phyloP scores from a whole-genome alignment of 1,140 invertebrate genomes.

The Diabrotica undecimpunctata region DNA sequence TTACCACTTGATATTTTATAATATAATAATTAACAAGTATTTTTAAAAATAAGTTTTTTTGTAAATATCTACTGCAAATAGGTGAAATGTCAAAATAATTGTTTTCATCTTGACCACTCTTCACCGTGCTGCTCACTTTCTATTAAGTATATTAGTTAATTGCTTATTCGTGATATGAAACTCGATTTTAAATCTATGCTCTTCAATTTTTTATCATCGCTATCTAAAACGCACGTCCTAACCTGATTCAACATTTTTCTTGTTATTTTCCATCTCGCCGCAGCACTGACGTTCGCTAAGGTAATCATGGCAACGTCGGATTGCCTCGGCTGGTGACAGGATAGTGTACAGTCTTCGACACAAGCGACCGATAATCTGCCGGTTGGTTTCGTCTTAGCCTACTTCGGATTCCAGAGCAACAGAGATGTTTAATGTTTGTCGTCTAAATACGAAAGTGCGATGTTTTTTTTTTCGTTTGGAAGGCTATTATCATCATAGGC shows the following conservation, averaged over 20 bases:
- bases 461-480: not conserved
- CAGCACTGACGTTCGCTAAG: constrained; percentile 25
- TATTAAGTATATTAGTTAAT: no score
- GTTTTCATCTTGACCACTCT: no score
- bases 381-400: constrained; percentile 11
- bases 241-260: constrained; percentile 20
- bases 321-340: constrained; percentile 29
- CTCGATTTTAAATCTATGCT: no score
- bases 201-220: no score
- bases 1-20: no score
- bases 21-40: no score
- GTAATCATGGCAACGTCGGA: constrained; percentile 23
- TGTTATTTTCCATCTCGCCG: constrained; percentile 16
- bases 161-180: no score
- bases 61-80: no score
- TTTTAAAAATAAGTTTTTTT: no score
- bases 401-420: constrained; percentile 9
- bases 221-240: not conserved
- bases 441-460: not conserved
- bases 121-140: no score
- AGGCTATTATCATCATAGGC: no score
- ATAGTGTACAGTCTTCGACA: constrained; percentile 28
- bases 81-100: no score
- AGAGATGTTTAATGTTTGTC: constrained; percentile 2
- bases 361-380: constrained; percentile 28